Percentiles rank a stretch among this genome's conserved stretches.
Conservation (phyloP, 1,140 invertebrate genomes). For the Campoletis sonorensis region DNA sequence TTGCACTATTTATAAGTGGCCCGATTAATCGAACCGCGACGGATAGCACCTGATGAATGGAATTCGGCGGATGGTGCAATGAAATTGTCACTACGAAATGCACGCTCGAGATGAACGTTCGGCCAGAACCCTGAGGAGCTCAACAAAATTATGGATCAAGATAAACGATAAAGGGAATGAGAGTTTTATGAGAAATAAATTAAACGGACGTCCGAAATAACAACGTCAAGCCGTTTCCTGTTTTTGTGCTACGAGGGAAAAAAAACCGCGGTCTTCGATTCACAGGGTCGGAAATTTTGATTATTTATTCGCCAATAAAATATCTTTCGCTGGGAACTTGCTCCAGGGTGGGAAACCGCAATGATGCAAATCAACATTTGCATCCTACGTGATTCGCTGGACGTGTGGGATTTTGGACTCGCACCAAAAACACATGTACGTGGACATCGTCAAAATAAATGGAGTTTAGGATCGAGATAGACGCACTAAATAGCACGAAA, state of each 20-base stretch:
- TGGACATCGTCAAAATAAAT: conserved; percentile 66
- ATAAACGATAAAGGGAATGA: neutral
- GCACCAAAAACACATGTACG: conserved; percentile 59
- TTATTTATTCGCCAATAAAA: conserved; percentile 28
- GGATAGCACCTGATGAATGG: conserved; percentile 54
- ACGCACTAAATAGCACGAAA: conserved; percentile 53
- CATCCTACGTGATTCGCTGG: conserved; percentile 31
- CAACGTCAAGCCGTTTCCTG: too few species aligned
- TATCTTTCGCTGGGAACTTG: neutral
- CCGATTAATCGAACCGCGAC: conserved; percentile 56
- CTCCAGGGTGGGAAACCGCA: conserved; percentile 9
- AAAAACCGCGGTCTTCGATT: too few species aligned
- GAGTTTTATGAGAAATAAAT: too few species aligned
- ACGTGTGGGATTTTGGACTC: conserved; percentile 55
- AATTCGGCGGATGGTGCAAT: conserved; percentile 64
- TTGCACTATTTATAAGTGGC: conserved; percentile 69
- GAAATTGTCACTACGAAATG: conserved; percentile 21
- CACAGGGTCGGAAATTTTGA: neutral
- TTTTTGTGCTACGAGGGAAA: too few species aligned
- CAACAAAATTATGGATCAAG: neutral
- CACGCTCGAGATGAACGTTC: neutral
- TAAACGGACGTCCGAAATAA: too few species aligned
- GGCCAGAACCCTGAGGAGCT: neutral
- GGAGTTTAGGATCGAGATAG: conserved; percentile 63
- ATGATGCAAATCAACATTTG: conserved; percentile 9